Base-by-base conservation (phyloP, 2,797 vertebrate species). In the Danio choprae region DNA sequence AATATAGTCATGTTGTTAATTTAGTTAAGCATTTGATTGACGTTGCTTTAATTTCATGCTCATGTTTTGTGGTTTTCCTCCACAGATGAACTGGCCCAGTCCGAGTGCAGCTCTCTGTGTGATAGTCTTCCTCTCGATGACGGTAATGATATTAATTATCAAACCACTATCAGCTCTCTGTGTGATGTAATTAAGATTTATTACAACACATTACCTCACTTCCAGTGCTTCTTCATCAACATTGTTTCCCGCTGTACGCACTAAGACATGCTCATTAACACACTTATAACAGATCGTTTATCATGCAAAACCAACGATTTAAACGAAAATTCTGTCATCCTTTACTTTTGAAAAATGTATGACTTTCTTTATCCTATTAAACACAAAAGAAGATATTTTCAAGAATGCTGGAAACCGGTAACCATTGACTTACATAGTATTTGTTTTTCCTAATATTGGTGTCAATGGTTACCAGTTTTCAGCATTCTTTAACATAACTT, bases 81-180 rank as follows among this genome's bases (percentile, higher is more conserved):
- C 88, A 53, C 89, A 99, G 97, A 99, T 93, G 97, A 97, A 82
- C 94, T 96, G 11, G 88, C 95, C 48, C 96, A 95, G 1, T 98
- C 97, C 0, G 95, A 98, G 88, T 97, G 95, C 63, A 97, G 96
- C 88, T 98, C 97, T 36, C 87, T 98, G 86, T 97, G 97, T 0
- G 95, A 95, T 70, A 97, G 96, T 58, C 93, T 95, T 77, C 95
- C 95, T 5, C 89, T 94, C 76, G 97, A 99, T 50, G 97, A 98
- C n/a, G 93, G 97, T 98, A 92, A 72, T 50, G 59, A 56, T 16
- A 20, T 53, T 44, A 40, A 41, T 77, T 58, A 46, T 46, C 22
- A 77, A 78, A 38, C 22, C 43, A 40, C 73, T 53, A 22, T 53
- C 36, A 76, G 18, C 38, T 53, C 46, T 51, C 12, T 55, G 74